Evolutionary conservation across 2,797 vertebrate genomes (phyloP), one percentile per base, ranked within the genome.

Genomic region (Ceryle rudis): DNA sequence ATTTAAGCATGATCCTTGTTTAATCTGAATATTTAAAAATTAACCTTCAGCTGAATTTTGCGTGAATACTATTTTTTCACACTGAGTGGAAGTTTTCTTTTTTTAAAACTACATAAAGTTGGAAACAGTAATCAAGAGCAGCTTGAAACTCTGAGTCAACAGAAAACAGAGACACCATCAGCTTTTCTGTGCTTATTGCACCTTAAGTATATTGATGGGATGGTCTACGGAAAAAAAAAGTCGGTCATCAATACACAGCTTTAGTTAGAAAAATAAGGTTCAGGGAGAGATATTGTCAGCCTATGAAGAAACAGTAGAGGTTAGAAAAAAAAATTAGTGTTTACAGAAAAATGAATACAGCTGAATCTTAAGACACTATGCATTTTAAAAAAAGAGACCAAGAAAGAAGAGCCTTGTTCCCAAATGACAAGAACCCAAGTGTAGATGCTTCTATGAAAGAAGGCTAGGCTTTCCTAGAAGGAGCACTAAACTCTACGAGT

Each of bases 231-330:
- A 78, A 93, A 93, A 77, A 77, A 93, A 93, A 77, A 92, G 9
- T 58, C 72, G 28, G 39, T 35, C 75, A 86, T 93, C 61, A 88
- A 69, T 90, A 72, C 31, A 72, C 10, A 29, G 25, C 26, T 83
- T 75, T 51, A 81, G 49, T 77, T 78, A 78, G 61, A 96, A 97
- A 96, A 91, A 72, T 83, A 78, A 86, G 46, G 49, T 90, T 78
- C 29, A 41, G 14, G 42, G 31, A 88, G 22, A 75, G 21, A 75
- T 95, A 91, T 58, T 69, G 84, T 57, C 61, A 86, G 26, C 17
- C 28, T 74, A 39, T 72, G 69, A 83, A 81, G 42, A 15, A 95
- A 55, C 16, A 83, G 7, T 44, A 61, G 13, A 62, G 3, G 17
- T 25, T 81, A 74, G 44, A 72, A 88, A 83, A 54, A 74, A 83